A percentile compares a stretch with the other conserved stretches of the same genome.
Conservation (phyloP, 2,888 invertebrate genomes). For the Congeria kusceri region DNA sequence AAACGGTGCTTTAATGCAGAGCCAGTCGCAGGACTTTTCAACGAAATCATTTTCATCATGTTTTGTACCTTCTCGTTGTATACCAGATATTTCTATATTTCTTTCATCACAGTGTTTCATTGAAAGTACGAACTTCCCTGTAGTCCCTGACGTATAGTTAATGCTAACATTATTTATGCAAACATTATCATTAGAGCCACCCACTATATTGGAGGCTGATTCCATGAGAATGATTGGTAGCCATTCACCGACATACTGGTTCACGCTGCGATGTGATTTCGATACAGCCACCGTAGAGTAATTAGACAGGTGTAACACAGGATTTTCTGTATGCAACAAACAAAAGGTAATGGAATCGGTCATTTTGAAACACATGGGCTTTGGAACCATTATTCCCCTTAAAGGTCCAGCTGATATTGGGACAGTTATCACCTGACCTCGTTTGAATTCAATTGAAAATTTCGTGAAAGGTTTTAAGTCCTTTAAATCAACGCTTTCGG, state of each 20-base stretch:
- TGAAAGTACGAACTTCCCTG: conserved; percentile 61
- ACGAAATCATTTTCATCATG: conserved; percentile 7
- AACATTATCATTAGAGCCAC: conserved; percentile 23
- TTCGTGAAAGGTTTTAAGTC: conserved; percentile 53
- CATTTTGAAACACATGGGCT: conserved; percentile 62
- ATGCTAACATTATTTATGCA: conserved; percentile 62
- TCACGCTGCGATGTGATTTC: conserved; percentile 26
- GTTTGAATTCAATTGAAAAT: conserved; percentile 59
- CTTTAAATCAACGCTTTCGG: conserved; percentile 32
- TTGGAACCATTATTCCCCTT: conserved; percentile 61
- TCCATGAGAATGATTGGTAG: conserved; percentile 72
- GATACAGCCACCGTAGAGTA: conserved; percentile 60
- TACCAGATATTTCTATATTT: conserved; percentile 66
- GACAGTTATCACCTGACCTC: conserved; percentile 57
- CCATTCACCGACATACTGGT: conserved; percentile 64
- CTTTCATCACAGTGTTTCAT: conserved; percentile 58
- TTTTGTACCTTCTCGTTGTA: conserved; percentile 42
- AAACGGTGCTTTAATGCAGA: conserved; percentile 19
- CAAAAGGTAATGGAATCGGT: conserved; percentile 65
- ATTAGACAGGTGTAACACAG: conserved; percentile 56
- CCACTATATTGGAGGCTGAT: conserved; percentile 64
- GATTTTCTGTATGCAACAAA: conserved; percentile 67
- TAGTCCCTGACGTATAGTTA: conserved; percentile 37
- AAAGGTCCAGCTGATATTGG: conserved; percentile 62
- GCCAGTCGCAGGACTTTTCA: conserved; percentile 13